Evolutionary conservation across 64 coral and sea anemone genomes (phyloP), one percentile per base, ranked within the genome.

Genomic region (Actinia tenebrosa): DNA sequence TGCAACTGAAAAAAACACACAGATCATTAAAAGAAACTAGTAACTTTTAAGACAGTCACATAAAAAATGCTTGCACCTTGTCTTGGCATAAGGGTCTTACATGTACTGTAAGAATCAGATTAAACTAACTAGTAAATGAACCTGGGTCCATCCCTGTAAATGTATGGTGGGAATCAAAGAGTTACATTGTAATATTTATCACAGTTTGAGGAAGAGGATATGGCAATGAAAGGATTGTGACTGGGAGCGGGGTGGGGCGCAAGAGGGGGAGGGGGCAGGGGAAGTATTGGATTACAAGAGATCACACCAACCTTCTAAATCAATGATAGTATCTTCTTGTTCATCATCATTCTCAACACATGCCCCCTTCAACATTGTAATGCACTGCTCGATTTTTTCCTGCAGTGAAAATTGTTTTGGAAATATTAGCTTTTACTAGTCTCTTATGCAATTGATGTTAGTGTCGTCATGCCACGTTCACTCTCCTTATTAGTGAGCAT

Each of bases 301-400:
- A 14, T 13, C 1, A 44, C 11, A 86, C 81, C 79, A 83, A 96
- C 94, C 91, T 88, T 96, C 94, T 53, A 96, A 80, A 81, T 93
- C 94, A 56, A 90, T 88, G 20, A 96, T 96, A 26, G 53, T 60
- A 53, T 96, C 94, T 77, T 96, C 94, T 17, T 90, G 69, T 44
- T 89, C 80, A 47, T 96, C 94, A 30, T 93, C 83, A 59, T 79
- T 90, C 87, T 96, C 94, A 14, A 96, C 91, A 83, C 91, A 90
- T 10, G 91, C 94, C 46, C 88, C 91, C 60, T 96, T 96, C 18
- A 96, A 44, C 94, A 96, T 88, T 11, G 72, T 60, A 45, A 92
- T 88, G 56, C 94, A 96, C 17, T 90, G 16, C 54, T 96, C 91
- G 44, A 96, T 96, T 71, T 90, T 93, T 27, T 90, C 88, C 94